Base-by-base conservation (phyloP, 2,888 invertebrate genomes). In the Diabrotica balteata region DNA sequence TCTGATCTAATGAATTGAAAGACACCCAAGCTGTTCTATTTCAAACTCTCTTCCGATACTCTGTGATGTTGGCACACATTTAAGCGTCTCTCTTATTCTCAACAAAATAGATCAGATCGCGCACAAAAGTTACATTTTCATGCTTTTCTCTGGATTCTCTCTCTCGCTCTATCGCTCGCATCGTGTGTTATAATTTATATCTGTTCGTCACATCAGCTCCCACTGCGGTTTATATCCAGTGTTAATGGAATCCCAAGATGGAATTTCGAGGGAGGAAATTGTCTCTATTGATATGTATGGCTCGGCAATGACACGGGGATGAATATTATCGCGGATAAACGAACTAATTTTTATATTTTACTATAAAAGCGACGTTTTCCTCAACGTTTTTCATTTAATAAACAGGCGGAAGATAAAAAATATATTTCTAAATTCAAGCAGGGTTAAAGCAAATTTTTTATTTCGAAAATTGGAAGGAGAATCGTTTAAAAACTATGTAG, bases 1-100 rank as follows among this genome's bases (percentile, higher is more conserved):
- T 79, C 79, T 77, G 80, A 80, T 80, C 75, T 78, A 78, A 78
- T 78, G 79, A 80, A 80, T 80, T 79, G 79, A 80, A 79, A 78
- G 80, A 79, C 79, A 78, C 73, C 75, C 77, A 75, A 76, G 74
- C 71, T 69, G 73, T 73, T 77, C 77, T 76, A 78, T 77, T 79
- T 77, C 76, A 78, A 76, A 76, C 76, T 78, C 77, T 78, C 77
- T 75, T 76, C 74, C 74, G 76, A 74, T 75, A 76, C 68, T 47
- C 55, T 45, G 44, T 57, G 55, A 57, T 57, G 55, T 57, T 73
- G 73, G 73, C 73, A 73, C 72, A 72, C 71, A 72, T 72, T 72
- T 71, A 71, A 72, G 57, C 69, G 65, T 46, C 62, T 66, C 66
- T 70, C 70, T 68, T 68, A 70, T 70, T 68, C 66, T 68, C 66